Conservation (phyloP, 2,888 invertebrate species). For the Cloeon dipterum region DNA sequence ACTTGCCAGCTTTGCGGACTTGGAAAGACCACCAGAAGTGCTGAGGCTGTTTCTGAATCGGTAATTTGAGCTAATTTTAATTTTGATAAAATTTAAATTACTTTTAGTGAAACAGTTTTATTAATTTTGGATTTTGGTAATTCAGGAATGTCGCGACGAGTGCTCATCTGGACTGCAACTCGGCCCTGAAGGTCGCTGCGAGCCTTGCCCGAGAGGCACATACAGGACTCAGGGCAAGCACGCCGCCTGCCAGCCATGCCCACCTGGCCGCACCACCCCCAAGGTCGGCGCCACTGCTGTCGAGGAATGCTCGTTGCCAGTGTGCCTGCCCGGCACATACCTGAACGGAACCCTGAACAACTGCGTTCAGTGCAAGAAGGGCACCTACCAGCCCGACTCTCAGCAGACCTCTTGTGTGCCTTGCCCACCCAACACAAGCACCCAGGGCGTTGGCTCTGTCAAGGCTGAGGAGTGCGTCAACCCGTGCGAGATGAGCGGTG, state of each 20-base stretch:
- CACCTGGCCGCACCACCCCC: constrained; percentile 73
- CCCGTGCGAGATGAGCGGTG: constrained; percentile 65
- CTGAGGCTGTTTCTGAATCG: constrained; percentile 64
- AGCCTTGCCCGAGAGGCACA: constrained; percentile 73
- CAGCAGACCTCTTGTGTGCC: constrained; percentile 70
- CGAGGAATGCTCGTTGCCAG: constrained; percentile 81
- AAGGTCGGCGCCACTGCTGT: constrained; percentile 58
- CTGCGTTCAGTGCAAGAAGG: constrained; percentile 71
- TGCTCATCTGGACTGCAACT: constrained; percentile 69
- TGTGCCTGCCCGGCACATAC: constrained; percentile 56
- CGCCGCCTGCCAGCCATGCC: constrained; percentile 71
- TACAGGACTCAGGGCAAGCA: constrained; percentile 71
- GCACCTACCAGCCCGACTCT: constrained; percentile 70
- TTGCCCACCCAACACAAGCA: constrained; percentile 81
- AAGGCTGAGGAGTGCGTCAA: constrained; percentile 68
- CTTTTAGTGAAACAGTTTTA: no score
- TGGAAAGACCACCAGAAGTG: constrained; percentile 77
- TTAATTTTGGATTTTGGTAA: no score
- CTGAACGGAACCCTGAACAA: constrained; percentile 67
- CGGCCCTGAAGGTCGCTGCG: constrained; percentile 72
- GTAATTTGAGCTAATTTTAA: no score
- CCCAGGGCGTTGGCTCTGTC: constrained; percentile 53
- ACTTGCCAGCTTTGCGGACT: constrained; percentile 69
- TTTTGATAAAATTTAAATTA: no score
- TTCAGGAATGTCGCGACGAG: constrained; percentile 63